Percentiles rank a stretch among this genome's conserved stretches.
phyloP scores from a whole-genome alignment of 2,113 vertebrate species.

The Pelecanus crispus region DNA sequence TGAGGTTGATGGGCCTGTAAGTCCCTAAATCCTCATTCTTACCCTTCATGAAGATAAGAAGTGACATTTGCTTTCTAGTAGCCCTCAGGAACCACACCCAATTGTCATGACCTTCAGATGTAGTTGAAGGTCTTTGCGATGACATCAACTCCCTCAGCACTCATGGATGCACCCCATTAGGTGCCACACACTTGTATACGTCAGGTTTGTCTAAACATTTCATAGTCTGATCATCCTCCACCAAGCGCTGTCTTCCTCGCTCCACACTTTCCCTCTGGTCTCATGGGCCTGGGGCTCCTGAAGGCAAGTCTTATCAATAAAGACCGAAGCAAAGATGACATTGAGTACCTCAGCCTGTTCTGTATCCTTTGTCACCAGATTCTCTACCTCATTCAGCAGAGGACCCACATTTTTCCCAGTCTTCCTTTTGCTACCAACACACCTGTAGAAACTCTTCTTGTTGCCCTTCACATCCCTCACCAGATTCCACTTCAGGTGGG shows the following conservation, averaged over 20 bases:
- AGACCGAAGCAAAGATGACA: not conserved
- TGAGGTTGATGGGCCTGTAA: fast-evolving
- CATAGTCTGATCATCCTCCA: not conserved
- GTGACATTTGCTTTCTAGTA: not conserved
- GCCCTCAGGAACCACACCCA: not conserved
- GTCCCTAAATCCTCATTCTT: not conserved
- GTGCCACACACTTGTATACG: not conserved
- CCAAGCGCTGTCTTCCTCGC: not conserved
- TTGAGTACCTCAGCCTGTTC: fast-evolving
- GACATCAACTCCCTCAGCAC: not conserved
- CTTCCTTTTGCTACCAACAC: not conserved
- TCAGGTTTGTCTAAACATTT: not conserved
- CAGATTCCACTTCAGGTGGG: not conserved
- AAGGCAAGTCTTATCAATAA: not conserved
- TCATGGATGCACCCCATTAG: not conserved
- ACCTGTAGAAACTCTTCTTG: not conserved
- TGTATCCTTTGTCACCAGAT: not conserved
- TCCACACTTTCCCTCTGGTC: not conserved
- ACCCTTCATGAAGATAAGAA: not conserved
- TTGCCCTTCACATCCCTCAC: not conserved
- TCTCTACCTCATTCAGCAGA: fast-evolving
- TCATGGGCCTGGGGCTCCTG: not conserved
- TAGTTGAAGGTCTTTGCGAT: not conserved
- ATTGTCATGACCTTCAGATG: not conserved
- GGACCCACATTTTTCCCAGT: not conserved